These are phyloP conservation scores for Oithona nana DNA, from an alignment of 2,888 invertebrate species.

Conservation along the genomic window DNA sequence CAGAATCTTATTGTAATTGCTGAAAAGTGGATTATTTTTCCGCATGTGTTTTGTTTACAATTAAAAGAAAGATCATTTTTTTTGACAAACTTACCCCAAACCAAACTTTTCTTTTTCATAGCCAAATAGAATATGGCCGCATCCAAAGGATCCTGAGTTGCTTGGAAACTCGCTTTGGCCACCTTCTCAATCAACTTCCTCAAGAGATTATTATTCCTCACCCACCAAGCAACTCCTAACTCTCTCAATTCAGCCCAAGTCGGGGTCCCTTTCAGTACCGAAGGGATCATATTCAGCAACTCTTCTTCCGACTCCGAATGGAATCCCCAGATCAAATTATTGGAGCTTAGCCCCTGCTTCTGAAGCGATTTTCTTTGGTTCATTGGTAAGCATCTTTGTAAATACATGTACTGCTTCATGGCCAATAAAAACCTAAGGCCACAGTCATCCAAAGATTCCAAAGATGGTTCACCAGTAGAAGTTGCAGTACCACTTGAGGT, in stretches of 20 bases:
- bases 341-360: constrained; percentile 34
- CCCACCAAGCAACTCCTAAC: constrained; percentile 90
- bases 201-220: constrained; percentile 60
- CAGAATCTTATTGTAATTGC: too few species aligned
- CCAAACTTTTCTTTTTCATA: constrained; percentile 88
- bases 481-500: too few species aligned
- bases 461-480: constrained; percentile 27
- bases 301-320: constrained; percentile 97
- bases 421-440: constrained; percentile 85
- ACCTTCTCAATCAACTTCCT: constrained; percentile 70
- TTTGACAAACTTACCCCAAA: too few species aligned
- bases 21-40: too few species aligned
- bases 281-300: constrained; percentile 67
- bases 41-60: too few species aligned
- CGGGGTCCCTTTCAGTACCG: constrained; percentile 30
- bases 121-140: constrained; percentile 93
- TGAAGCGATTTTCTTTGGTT: constrained; percentile 21
- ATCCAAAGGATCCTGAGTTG: constrained; percentile 84
- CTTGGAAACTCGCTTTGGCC: constrained; percentile 80
- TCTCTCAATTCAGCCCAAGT: constrained; percentile 80
- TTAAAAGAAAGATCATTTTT: too few species aligned
- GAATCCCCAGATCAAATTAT: constrained; percentile 95
- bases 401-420: constrained; percentile 91
- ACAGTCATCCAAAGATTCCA: constrained; percentile 70
- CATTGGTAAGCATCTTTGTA: constrained; percentile 68